Evolutionary conservation across 2,888 invertebrate species (phyloP), one percentile per base, ranked within the genome.

Genomic region (Empis stercorea): DNA sequence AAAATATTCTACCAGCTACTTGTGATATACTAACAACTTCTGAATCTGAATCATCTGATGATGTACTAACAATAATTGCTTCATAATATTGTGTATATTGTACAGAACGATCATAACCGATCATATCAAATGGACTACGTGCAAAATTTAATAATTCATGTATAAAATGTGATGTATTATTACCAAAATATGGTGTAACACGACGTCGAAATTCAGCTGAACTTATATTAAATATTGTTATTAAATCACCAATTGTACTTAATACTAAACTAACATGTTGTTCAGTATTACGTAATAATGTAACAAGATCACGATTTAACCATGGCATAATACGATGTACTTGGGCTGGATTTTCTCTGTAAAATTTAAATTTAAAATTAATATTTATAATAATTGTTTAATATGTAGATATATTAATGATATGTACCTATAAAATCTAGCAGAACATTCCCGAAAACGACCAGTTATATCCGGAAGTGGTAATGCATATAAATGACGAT

Each of bases 131-230:
- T 0, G 88, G 87, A 11, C 91, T 89, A 27, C 84, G 76, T 30
- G 94, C 89, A 70, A 85, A 95, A 63, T 80, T 81, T 57, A 82
- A 79, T 51, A 95, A 76, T 62, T 95, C 94, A 63, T 94, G 92
- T 30, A 88, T 76, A 63, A 95, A 95, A 66, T 94, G 94, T 48
- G 80, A 78, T 0, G 91, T 87, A 54, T 81, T 74, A 1, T 73
- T 70, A 16, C 81, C 79, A 51, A 92, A 73, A 62, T 80, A 84
- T 13, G 81, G 78, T 27, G 73, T 73, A 45, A 92, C 66, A 13
- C 79, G 72, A 38, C 79, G 76, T 36, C 79, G 76, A 67, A 94
- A 91, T 58, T 81, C 79, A 10, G 62, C 60, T 20, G 66, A 64
- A 30, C 63, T 52, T 46, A 70, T 76, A 59, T 86, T 79, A 59